phyloP scores from a whole-genome alignment of 1,140 invertebrate species.

The Catajapyx aquilonaris region DNA sequence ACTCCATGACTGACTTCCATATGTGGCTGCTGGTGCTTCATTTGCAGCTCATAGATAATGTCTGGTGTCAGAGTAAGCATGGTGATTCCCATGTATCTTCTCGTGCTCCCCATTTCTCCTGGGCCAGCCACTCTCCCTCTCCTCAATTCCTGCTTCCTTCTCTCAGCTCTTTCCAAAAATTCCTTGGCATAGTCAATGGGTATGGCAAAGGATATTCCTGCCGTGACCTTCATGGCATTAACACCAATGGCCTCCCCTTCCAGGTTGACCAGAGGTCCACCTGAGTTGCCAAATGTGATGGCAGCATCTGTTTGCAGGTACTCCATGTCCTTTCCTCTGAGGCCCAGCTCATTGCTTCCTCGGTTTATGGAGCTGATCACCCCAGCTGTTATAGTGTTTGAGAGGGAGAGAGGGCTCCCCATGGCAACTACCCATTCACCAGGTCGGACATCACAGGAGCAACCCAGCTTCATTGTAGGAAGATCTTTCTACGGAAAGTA shows the following conservation, averaged over 20 bases:
- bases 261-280: conserved; percentile 79
- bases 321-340: conserved; percentile 56
- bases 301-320: conserved; percentile 92
- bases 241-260: conserved; percentile 88
- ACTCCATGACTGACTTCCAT: conserved; percentile 47
- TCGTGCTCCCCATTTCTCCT: conserved; percentile 6
- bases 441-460: conserved; percentile 44
- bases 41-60: conserved; percentile 45
- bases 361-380: conserved; percentile 62
- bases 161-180: conserved; percentile 44
- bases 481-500: conserved; percentile 39
- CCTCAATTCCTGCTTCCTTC: conserved; percentile 20
- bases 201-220: conserved; percentile 87
- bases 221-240: conserved; percentile 81
- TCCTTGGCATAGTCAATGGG: conserved; percentile 78
- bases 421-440: conserved; percentile 84
- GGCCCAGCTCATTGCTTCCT: conserved; percentile 55
- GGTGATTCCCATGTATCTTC: conserved; percentile 59
- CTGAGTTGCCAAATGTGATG: conserved; percentile 91
- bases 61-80: conserved; percentile 62
- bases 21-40: conserved; percentile 19
- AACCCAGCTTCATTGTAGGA: conserved; percentile 51
- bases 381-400: conserved; percentile 70
- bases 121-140: conserved; percentile 11
- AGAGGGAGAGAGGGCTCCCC: conserved; percentile 64